These are phyloP conservation scores for Folsomia candida DNA, from an alignment of 2,888 invertebrate species.

Conservation along the genomic window DNA sequence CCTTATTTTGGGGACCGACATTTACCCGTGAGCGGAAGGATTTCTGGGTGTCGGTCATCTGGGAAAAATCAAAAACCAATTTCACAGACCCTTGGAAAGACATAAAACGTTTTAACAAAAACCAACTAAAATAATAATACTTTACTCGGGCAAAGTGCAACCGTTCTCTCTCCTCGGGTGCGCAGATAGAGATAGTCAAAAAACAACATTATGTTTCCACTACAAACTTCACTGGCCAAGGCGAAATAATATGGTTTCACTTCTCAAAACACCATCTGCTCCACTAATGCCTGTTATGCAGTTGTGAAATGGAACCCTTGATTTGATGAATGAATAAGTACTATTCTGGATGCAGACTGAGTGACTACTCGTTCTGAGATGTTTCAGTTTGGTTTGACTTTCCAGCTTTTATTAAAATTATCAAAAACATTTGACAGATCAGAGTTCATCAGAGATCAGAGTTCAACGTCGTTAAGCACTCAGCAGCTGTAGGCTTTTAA, in stretches of 20 bases:
- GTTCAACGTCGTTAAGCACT: not conserved
- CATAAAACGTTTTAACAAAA: slow-evolving; percentile 18
- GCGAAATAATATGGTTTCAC: not conserved
- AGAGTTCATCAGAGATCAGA: not conserved
- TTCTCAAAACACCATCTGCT: not conserved
- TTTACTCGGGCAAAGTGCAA: not conserved
- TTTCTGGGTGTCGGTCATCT: slow-evolving; percentile 7
- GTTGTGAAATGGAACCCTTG: not conserved
- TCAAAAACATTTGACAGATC: not conserved
- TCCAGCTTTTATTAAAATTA: not conserved
- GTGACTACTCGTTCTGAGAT: not conserved
- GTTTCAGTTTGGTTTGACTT: not conserved
- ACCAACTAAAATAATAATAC: slow-evolving; percentile 10
- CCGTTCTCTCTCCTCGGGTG: not conserved
- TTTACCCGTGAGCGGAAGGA: not conserved
- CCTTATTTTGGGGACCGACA: not conserved
- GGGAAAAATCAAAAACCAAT: slow-evolving; percentile 20
- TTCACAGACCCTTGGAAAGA: slow-evolving; percentile 9
- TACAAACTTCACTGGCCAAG: too few species aligned
- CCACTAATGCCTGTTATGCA: not conserved
- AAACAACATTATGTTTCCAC: not conserved
- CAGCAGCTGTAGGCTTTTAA: not conserved
- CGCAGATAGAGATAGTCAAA: not conserved
- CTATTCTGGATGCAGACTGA: not conserved
- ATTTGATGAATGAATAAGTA: not conserved